phyloP scores from a whole-genome alignment of 1,140 invertebrate species.

The Aphidius gifuensis region DNA sequence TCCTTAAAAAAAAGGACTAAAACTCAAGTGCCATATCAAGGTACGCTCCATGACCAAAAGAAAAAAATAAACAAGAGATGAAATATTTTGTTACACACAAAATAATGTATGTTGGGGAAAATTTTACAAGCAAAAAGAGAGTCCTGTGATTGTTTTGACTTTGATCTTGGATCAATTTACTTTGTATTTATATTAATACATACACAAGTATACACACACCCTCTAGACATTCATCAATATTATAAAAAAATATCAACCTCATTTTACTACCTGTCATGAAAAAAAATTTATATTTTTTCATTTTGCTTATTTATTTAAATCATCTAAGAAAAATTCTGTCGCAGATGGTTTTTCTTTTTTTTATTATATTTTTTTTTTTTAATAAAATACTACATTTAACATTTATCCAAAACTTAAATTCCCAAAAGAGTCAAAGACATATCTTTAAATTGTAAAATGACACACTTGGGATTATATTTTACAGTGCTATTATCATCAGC shows the following conservation, averaged over 20 bases:
- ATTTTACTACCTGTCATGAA: no score
- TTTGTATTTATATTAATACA: constrained; percentile 37
- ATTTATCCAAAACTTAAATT: constrained; percentile 6
- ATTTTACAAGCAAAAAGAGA: constrained; percentile 32
- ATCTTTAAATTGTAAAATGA: constrained; percentile 32
- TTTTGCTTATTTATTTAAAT: no score
- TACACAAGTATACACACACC: no score
- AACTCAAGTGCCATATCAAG: no score
- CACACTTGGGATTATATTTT: constrained; percentile 39
- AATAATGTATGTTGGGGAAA: constrained; percentile 14
- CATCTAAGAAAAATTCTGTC: no score
- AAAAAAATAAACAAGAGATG: constrained; percentile 10
- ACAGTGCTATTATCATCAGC: no score
- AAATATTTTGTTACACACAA: constrained; percentile 22
- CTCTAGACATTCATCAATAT: no score
- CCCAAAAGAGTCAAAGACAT: not conserved
- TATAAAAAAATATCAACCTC: no score
- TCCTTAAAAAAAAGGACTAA: no score
- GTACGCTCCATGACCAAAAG: not conserved
- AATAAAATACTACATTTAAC: not conserved
- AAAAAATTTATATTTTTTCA: no score
- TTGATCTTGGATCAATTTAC: constrained; percentile 57
- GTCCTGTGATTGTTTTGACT: constrained; percentile 55
- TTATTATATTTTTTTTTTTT: no score
- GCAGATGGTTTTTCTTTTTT: no score